Conservation (phyloP, 2,797 vertebrate genomes). For the Leptatherina wallacei region DNA sequence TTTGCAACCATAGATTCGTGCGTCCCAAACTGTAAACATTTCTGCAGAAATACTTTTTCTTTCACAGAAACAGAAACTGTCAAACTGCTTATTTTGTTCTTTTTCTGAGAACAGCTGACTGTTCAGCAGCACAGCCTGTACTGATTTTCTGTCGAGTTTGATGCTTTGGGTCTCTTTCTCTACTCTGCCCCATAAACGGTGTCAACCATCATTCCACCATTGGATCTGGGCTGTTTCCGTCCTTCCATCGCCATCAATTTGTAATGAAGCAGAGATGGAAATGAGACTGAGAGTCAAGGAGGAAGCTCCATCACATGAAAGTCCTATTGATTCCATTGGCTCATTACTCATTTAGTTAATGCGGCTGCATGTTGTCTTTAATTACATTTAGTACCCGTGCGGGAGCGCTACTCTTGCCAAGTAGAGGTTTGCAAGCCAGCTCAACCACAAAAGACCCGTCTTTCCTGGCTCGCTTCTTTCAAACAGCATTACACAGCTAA, state of each 20-base stretch:
- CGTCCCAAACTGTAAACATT: neutral
- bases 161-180: neutral
- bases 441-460: constrained; percentile 31
- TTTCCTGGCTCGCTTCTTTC: constrained; percentile 18
- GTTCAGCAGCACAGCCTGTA: neutral
- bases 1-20: neutral
- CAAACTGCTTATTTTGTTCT: neutral
- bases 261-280: constrained; percentile 5
- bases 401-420: constrained; percentile 50
- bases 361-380: constrained; percentile 68
- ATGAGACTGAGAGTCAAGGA: neutral
- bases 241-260: constrained; percentile 26
- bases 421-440: constrained; percentile 36
- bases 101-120: constrained; percentile 8
- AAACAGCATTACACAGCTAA: constrained; percentile 63
- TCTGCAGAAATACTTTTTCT: neutral
- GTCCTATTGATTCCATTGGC: constrained; percentile 30
- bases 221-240: constrained; percentile 10
- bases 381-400: constrained; percentile 65
- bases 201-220: constrained; percentile 3
- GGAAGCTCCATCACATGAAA: constrained; percentile 27
- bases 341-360: constrained; percentile 60
- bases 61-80: constrained; percentile 3
- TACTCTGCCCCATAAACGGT: constrained; percentile 4
- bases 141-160: constrained; percentile 14